Evolutionary conservation across 2,113 vertebrate species (phyloP), one percentile per base, ranked within the genome.

Genomic region (Reinhardtius hippoglossoides): DNA sequence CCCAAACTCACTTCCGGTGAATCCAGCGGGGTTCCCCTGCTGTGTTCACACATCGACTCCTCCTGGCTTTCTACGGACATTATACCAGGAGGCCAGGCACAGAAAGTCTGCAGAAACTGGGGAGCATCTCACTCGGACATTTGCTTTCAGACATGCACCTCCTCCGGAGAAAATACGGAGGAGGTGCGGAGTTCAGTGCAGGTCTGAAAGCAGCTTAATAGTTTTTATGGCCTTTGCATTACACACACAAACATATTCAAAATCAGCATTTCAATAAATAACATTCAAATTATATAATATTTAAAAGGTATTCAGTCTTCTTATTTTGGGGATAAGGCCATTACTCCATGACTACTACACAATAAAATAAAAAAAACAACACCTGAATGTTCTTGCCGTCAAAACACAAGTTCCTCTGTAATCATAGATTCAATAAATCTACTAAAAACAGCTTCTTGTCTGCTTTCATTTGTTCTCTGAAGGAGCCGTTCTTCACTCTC

Each of bases 401-500:
- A 54, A 75, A 84, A 68, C 16, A 50, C 46, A 56, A 40, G n/a
- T 16, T 16, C 7, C 4, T 24, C 24, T 24, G 35, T 69, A 7
- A 55, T 54, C 13, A 55, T 37, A 23, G 5, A 64, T 63, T 58
- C 20, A 50, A 16, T 14, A n/a, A n/a, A 46, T 31, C 40, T 18
- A 20, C 16, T 50, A 21, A 46, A 50, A 62, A 63, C 13, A 37
- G 16, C 35, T 40, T 76, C 18, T 46, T 27, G 23, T 76, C 52
- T 24, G 50, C 21, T 75, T 80, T 69, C n/a, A 59, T 78, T 80
- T 67, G 12, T 68, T 84, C 76, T 80, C 63, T 24, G 76, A 60
- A 83, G 67, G 55, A 77, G 76, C 71, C 59, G 61, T 82, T 87
- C 70, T 84, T 74, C 70, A 62, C 74, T 82, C 72, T 91, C 87